Conservation (phyloP, 2,797 vertebrate species). For the Xiphophorus birchmanni region DNA sequence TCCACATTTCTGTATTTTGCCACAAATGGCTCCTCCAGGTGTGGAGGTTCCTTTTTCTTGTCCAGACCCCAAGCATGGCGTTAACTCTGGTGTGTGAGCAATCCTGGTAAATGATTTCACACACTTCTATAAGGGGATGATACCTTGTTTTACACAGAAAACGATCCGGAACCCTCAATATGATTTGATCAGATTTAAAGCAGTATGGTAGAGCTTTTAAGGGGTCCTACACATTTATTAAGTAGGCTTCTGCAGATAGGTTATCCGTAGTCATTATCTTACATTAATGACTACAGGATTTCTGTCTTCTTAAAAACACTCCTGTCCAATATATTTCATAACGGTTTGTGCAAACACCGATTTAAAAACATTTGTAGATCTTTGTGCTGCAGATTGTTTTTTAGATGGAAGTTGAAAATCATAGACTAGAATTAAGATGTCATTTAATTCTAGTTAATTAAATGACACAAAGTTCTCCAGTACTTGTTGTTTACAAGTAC, state of each 20-base stretch:
- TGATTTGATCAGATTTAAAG: not conserved
- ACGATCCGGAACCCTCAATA: not conserved
- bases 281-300: not conserved
- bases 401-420: not conserved
- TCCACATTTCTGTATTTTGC: not conserved
- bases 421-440: too few relatives aligned
- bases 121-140: not conserved
- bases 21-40: constrained; percentile 9
- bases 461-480: too few relatives aligned
- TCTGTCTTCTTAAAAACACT: not conserved
- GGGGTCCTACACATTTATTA: not conserved
- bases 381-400: not conserved
- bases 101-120: not conserved
- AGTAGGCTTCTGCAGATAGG: not conserved
- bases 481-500: too few relatives aligned
- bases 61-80: not conserved
- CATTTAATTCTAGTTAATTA: too few relatives aligned
- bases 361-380: not conserved
- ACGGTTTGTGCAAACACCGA: not conserved
- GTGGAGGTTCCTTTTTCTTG: constrained; percentile 5
- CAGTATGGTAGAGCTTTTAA: not conserved
- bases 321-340: not conserved
- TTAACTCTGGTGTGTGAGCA: not conserved
- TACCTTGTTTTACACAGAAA: not conserved
- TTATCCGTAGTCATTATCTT: not conserved